Evolutionary conservation across 2,113 vertebrate species (phyloP), one percentile per base, ranked within the genome.

Genomic region (Myxocyprinus asiaticus): DNA sequence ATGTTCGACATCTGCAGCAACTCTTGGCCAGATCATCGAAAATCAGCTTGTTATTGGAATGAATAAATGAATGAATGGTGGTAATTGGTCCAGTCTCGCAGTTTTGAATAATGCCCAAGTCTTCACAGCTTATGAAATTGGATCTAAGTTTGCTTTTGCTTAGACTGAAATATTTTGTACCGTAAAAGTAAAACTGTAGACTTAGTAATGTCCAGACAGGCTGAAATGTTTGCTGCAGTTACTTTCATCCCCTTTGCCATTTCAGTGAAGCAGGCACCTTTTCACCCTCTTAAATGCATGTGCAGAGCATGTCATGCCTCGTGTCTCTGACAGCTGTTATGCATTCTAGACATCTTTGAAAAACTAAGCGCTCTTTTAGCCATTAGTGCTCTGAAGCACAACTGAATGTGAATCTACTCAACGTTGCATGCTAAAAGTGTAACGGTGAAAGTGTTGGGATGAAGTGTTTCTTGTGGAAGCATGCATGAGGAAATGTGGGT

Each of bases 341-440:
- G 71, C 44, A 9, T 63, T 74, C 4, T 74, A 0, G 2, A 22
- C n/a, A 43, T 33, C 22, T 33, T 33, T 76, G 17, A 65, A 43
- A 55, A 65, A 65, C 14, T 58, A 15, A 58, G 14, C n/a, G 55
- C 55, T 58, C 55, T 62, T 42, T 53, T 53, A 76, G 62, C 47
- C 62, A 64, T 76, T 44, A 65, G 17, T 65, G 59, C 33, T 76
- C 8, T 65, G 61, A 65, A 76, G 62, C 48, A 64, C 22, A 56
- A 47, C 43, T 2, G 42, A 64, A 48, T 22, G n/a, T 55, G 62
- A 8, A 68, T 45, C 56, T 59, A 15, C 42, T 59, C 47, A n/a
- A 42, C n/a, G 4, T 64, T 79, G 33, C 68, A 70, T 79, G 69
- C 61, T 4, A 1, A 55, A 12, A 56, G 9, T 4, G 11, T 9